These are phyloP conservation scores for Ostrea edulis DNA, from an alignment of 1,140 invertebrate species.

Conservation along the genomic window DNA sequence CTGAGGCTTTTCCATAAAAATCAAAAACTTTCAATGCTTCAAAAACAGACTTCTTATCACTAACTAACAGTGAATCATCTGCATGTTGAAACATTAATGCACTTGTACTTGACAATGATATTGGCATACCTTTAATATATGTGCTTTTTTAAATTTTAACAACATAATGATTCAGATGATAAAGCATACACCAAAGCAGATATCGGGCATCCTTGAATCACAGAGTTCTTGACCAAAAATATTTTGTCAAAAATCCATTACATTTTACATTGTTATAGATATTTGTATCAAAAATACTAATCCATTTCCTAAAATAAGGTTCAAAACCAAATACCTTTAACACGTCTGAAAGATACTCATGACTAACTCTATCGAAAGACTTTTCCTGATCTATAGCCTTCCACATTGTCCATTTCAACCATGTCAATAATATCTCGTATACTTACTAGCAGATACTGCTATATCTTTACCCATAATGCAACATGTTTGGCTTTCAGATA, in stretches of 20 bases:
- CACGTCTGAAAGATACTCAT: too few species aligned
- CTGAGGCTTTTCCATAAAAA: too few species aligned
- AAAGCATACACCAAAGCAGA: slow-evolving; percentile 48
- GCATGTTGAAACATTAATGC: too few species aligned
- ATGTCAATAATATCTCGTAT: too few species aligned
- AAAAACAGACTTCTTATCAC: slow-evolving; percentile 12
- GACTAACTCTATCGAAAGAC: too few species aligned
- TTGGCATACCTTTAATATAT: slow-evolving; percentile 24
- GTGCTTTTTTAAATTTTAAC: not conserved
- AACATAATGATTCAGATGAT: slow-evolving; percentile 7
- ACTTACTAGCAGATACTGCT: too few species aligned
- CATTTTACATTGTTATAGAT: not conserved
- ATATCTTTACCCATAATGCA: too few species aligned
- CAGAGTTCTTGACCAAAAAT: slow-evolving; percentile 48
- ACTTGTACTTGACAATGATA: too few species aligned
- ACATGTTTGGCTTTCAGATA: slow-evolving; percentile 44
- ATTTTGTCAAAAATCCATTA: not conserved
- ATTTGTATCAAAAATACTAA: too few species aligned
- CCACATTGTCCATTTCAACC: too few species aligned
- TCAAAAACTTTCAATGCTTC: slow-evolving; percentile 7
- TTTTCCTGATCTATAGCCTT: too few species aligned
- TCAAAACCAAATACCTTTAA: too few species aligned
- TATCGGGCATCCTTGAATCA: slow-evolving; percentile 58
- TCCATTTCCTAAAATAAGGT: not conserved
- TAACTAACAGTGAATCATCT: slow-evolving; percentile 50